A percentile compares a stretch with the other conserved stretches of the same genome.
These are phyloP conservation scores for Tiaroga cobitis DNA, from an alignment of 2,797 vertebrate genomes.

Conservation along the genomic window DNA sequence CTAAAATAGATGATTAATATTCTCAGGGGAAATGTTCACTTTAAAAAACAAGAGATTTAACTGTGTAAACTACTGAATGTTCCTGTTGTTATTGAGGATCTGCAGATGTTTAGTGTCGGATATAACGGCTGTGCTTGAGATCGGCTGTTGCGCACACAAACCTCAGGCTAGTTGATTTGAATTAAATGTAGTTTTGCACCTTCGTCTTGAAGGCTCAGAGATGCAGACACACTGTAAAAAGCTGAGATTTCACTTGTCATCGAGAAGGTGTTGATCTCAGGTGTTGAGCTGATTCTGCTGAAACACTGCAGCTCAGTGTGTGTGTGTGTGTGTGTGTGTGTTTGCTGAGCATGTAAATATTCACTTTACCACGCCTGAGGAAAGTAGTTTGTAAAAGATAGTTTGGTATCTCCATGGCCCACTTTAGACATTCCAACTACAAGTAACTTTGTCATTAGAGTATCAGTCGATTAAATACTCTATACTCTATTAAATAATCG, in stretches of 20 bases:
- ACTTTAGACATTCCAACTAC: no score
- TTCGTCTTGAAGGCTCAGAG: not conserved
- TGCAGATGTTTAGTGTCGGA: not conserved
- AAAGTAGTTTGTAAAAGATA: not conserved
- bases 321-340: not conserved
- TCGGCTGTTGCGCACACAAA: not conserved
- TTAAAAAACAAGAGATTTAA: no score
- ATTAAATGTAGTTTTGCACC: not conserved
- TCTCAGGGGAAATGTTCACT: no score
- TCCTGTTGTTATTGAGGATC: not conserved
- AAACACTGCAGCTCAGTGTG: not conserved
- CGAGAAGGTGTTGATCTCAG: constrained; percentile 2
- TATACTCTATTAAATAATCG: no score
- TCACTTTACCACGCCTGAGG: not conserved
- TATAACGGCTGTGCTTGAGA: not conserved
- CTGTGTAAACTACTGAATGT: not conserved
- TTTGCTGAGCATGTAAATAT: no score
- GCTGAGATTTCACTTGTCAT: not conserved
- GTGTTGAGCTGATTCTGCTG: constrained; percentile 10
- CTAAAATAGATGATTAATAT: no score
- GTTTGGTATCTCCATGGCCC: not conserved
- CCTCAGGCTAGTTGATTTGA: not conserved
- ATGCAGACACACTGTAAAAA: not conserved
- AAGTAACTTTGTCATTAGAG: no score
- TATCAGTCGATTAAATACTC: no score